Conservation (phyloP, 2,797 vertebrate species). For the Darevskia mixta region DNA sequence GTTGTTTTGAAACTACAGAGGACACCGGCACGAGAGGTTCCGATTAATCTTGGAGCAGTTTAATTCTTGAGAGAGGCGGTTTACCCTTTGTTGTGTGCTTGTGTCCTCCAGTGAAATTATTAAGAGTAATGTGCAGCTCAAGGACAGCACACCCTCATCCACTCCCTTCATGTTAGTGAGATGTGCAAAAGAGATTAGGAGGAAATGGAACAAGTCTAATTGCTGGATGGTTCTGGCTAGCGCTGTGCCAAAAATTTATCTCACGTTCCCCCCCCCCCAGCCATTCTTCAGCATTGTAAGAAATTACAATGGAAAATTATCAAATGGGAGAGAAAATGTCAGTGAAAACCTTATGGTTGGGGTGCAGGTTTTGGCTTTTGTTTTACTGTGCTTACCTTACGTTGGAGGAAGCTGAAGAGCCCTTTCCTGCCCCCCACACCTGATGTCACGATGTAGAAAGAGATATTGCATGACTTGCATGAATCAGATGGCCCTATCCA, state of each 20-base stretch:
- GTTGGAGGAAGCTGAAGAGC: too few relatives aligned
- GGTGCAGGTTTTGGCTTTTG: too few relatives aligned
- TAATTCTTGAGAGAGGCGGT: constrained; percentile 21
- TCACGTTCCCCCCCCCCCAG: too few relatives aligned
- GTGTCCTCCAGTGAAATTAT: constrained; percentile 47
- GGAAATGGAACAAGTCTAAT: constrained; percentile 55
- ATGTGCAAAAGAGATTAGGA: constrained; percentile 41
- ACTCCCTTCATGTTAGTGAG: constrained; percentile 4
- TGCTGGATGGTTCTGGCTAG: constrained; percentile 32
- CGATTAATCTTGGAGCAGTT: constrained; percentile 25
- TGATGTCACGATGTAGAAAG: not conserved
- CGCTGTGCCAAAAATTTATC: too few relatives aligned
- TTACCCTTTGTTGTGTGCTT: constrained; percentile 45
- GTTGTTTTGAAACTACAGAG: constrained; percentile 46
- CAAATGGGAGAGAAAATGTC: too few relatives aligned
- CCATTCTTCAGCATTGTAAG: too few relatives aligned
- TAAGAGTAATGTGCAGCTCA: constrained; percentile 34
- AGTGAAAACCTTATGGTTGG: too few relatives aligned
- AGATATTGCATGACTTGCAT: not conserved
- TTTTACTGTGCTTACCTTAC: too few relatives aligned
- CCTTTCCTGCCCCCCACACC: too few relatives aligned
- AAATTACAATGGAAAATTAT: too few relatives aligned
- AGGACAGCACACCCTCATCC: constrained; percentile 37
- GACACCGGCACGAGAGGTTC: not conserved
- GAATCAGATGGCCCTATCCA: not conserved